These are phyloP conservation scores for Phataginus tricuspis DNA, from an alignment of 2,797 vertebrate genomes.

Conservation along the genomic window DNA sequence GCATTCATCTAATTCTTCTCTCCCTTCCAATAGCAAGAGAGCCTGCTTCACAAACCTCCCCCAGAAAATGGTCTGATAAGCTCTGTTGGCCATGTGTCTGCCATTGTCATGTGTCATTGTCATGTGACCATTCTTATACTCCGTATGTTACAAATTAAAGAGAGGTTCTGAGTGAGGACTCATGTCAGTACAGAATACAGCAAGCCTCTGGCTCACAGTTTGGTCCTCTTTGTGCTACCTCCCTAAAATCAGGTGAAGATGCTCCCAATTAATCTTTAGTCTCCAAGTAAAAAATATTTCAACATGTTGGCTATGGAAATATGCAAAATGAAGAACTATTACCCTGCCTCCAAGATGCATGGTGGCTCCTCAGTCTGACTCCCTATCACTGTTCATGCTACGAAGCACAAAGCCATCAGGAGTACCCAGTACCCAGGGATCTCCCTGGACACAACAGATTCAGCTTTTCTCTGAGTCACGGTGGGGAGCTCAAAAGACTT, in stretches of 20 bases:
- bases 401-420: not conserved
- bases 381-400: not conserved
- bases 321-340: not conserved
- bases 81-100: not conserved
- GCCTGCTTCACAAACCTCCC: not conserved
- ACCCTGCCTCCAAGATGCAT: not conserved
- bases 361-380: not conserved
- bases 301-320: not conserved
- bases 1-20: not conserved
- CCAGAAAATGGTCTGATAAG: not conserved
- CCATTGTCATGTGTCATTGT: not conserved
- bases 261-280: not conserved
- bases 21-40: not conserved
- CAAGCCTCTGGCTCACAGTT: not conserved
- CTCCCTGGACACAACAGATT: not conserved
- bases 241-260: not conserved
- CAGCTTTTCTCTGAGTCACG: not conserved
- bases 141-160: not conserved
- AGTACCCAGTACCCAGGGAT: not conserved
- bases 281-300: not conserved
- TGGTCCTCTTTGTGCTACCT: not conserved
- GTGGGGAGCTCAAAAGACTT: slow-evolving; percentile 10
- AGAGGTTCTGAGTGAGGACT: not conserved
- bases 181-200: not conserved
- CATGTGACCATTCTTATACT: not conserved